Evolutionary conservation across 2,888 invertebrate genomes (phyloP).

Genomic region (Loripinus fragilis): DNA sequence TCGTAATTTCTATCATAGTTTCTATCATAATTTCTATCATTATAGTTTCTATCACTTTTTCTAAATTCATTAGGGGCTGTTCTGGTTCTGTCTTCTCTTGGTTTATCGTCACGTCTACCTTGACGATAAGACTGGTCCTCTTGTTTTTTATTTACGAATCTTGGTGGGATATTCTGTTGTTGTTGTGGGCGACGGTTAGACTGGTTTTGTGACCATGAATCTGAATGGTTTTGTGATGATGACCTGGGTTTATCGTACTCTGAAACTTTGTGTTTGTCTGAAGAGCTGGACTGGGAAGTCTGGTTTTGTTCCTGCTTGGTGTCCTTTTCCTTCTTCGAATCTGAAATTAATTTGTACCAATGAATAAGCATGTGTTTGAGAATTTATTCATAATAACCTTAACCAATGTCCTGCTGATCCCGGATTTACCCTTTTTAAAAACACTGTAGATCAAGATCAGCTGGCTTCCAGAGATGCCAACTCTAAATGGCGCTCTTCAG

Average conservation of each 20-base stretch:
- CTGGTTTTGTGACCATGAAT: constrained; percentile 27
- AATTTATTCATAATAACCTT: no score
- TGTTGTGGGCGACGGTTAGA: constrained; percentile 50
- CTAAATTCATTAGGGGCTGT: constrained; percentile 33
- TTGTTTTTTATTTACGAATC: constrained; percentile 59
- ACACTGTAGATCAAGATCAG: no score
- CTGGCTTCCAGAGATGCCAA: no score
- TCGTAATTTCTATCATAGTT: not conserved
- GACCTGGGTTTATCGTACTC: not conserved
- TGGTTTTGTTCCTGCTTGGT: not conserved
- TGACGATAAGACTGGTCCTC: constrained; percentile 43
- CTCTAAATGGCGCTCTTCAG: no score
- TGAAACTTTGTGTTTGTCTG: not conserved
- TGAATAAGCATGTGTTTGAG: no score
- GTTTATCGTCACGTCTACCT: constrained; percentile 41
- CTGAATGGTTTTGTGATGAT: constrained; percentile 10
- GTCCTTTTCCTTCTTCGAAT: constrained; percentile 12
- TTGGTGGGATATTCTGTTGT: constrained; percentile 56
- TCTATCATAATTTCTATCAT: constrained; percentile 29
- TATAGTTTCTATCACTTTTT: constrained; percentile 34
- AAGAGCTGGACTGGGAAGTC: not conserved
- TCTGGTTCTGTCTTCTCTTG: constrained; percentile 43
- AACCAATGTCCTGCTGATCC: no score
- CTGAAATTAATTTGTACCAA: constrained; percentile 9
- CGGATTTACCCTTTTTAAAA: no score